A percentile compares a stretch with the other conserved stretches of the same genome.
Evolutionary conservation across 1,140 invertebrate species (phyloP).

Genomic region (Helicoverpa armigera): DNA sequence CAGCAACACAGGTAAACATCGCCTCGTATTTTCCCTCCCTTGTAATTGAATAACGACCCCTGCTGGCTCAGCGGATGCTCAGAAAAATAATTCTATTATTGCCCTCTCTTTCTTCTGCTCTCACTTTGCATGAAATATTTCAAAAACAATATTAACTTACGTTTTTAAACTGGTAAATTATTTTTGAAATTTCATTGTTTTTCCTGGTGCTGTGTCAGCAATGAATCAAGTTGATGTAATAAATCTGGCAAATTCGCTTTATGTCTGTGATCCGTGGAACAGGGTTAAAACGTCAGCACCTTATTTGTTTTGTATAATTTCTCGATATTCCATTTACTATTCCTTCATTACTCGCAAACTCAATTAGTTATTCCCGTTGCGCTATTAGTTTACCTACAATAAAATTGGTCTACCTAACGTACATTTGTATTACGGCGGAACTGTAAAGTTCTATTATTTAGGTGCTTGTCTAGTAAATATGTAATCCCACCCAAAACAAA

Average conservation of each 20-base stretch:
- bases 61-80: slow-evolving; percentile 68
- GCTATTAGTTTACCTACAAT: not conserved
- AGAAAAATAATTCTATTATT: slow-evolving; percentile 77
- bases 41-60: slow-evolving; percentile 78
- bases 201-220: not conserved
- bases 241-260: slow-evolving; percentile 8
- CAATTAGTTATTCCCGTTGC: not conserved
- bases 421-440: no score
- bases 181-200: slow-evolving; percentile 8
- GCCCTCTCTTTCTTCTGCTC: slow-evolving; percentile 58
- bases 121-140: slow-evolving; percentile 56
- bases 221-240: slow-evolving; percentile 13
- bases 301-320: not conserved
- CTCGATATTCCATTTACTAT: slow-evolving; percentile 2
- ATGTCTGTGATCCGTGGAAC: not conserved
- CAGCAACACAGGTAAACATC: slow-evolving; percentile 72
- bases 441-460: no score
- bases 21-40: slow-evolving; percentile 67
- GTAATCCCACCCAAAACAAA: no score
- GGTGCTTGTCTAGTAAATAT: no score
- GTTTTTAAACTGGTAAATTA: not conserved
- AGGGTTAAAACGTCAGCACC: not conserved
- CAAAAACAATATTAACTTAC: slow-evolving; percentile 49
- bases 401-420: no score
- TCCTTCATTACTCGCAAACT: not conserved